Percentiles rank a stretch among this genome's conserved stretches.
These are phyloP conservation scores for Seira musarum DNA, from an alignment of 2,888 invertebrate species.

Conservation along the genomic window DNA sequence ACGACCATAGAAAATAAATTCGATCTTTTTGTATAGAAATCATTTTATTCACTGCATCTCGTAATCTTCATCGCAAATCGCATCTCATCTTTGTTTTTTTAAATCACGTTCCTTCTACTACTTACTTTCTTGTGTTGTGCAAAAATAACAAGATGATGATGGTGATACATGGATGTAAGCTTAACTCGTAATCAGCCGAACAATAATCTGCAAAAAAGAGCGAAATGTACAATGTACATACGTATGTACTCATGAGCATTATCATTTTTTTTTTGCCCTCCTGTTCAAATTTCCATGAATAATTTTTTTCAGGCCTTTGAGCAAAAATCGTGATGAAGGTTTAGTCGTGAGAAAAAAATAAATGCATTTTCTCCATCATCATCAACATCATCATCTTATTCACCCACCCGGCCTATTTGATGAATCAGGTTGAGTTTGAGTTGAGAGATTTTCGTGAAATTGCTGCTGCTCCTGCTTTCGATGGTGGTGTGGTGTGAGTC, in stretches of 20 bases:
- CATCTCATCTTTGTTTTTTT: not conserved
- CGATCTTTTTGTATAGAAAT: too few species aligned
- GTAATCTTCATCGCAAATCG: too few species aligned
- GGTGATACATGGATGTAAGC: too few species aligned
- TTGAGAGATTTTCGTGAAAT: too few species aligned
- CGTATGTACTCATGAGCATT: not conserved
- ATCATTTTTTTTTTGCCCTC: constrained; percentile 37
- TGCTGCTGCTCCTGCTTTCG: constrained; percentile 1
- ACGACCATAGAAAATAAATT: too few species aligned
- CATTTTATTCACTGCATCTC: too few species aligned
- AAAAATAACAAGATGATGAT: too few species aligned
- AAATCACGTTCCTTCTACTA: not conserved
- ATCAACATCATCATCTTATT: not conserved
- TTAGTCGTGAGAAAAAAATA: constrained; percentile 59
- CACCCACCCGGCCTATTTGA: constrained; percentile 32
- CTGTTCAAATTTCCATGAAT: constrained; percentile 57
- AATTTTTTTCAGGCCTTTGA: constrained; percentile 36
- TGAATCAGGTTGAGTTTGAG: constrained; percentile 42
- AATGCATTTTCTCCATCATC: constrained; percentile 45
- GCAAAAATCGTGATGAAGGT: constrained; percentile 50
- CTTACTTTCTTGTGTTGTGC: too few species aligned
- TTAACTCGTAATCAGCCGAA: not conserved
- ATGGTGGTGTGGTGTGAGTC: constrained; percentile 19
- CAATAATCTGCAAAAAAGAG: not conserved
- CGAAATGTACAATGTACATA: too few species aligned